Percentiles rank a stretch among this genome's conserved stretches.
These are phyloP conservation scores for Phyllostomus hastatus DNA, from an alignment of 2,113 vertebrate species.

Conservation along the genomic window DNA sequence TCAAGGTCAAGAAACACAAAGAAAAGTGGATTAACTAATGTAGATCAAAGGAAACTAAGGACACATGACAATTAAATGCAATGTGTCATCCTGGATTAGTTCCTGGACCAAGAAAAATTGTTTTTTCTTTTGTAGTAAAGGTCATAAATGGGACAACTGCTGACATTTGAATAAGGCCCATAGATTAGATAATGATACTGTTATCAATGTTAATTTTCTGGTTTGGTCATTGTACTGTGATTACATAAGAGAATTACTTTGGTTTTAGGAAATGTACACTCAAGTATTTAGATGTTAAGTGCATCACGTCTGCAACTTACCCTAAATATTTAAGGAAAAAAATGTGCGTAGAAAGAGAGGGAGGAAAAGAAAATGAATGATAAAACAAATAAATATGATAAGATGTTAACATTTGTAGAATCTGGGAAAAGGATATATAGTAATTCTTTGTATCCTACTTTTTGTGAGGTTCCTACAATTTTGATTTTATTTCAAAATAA, in stretches of 20 bases:
- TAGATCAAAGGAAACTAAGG: conserved; percentile 48
- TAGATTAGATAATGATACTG: background rate
- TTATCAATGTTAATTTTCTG: background rate
- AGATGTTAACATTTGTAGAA: background rate
- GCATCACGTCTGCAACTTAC: background rate
- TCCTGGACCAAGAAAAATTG: background rate
- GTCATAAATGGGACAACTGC: background rate
- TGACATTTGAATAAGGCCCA: conserved; percentile 5
- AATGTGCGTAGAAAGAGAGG: background rate
- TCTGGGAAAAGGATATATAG: background rate
- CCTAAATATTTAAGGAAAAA: background rate
- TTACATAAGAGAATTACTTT: background rate
- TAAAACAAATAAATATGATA: background rate
- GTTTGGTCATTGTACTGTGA: background rate
- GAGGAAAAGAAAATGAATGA: background rate
- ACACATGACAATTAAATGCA: background rate
- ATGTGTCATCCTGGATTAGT: background rate
- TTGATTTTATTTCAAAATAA: conserved; percentile 9
- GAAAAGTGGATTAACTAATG: conserved; percentile 6
- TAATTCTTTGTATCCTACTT: background rate
- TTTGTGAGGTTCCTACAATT: conserved; percentile 14
- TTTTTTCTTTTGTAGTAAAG: conserved; percentile 38
- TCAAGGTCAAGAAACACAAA: conserved; percentile 54
- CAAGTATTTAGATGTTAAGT: background rate
- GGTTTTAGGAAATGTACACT: background rate